phyloP scores from a whole-genome alignment of 2,888 invertebrate species.

The Hoplodrina blanda region DNA sequence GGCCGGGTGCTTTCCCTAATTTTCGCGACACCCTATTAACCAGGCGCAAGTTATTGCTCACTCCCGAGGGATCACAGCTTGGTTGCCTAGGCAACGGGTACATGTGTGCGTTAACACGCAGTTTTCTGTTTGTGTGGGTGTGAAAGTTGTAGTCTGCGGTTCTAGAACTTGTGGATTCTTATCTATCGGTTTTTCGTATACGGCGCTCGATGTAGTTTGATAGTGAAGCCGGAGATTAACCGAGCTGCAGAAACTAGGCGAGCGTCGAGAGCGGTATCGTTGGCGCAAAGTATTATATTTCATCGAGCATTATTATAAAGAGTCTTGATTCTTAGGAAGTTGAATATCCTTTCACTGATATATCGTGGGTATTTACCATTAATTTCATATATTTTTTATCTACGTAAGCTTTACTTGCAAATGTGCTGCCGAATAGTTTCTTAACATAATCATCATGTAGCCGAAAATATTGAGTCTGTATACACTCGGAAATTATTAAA shows the following conservation, averaged over 20 bases:
- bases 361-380: not conserved
- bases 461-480: not conserved
- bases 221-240: conserved; percentile 59
- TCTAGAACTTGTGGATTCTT: conserved; percentile 82
- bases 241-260: conserved; percentile 44
- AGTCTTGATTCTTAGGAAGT: conserved; percentile 18
- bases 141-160: conserved; percentile 80
- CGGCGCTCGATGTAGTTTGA: conserved; percentile 66
- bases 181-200: conserved; percentile 78
- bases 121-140: conserved; percentile 74
- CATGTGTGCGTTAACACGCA: conserved; percentile 77
- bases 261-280: conserved; percentile 21
- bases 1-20: conserved; percentile 83
- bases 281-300: conserved; percentile 28
- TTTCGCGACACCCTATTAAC: conserved; percentile 87
- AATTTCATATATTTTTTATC: not conserved
- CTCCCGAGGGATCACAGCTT: conserved; percentile 79
- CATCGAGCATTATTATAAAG: conserved; percentile 12
- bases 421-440: not conserved
- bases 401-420: no score
- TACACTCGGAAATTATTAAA: no score
- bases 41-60: conserved; percentile 84
- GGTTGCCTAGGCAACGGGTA: conserved; percentile 77
- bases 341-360: conserved; percentile 24
- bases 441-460: not conserved